Percentiles rank a stretch among this genome's conserved stretches.
These are phyloP conservation scores for Diaperis boleti DNA, from an alignment of 2,888 invertebrate species.

Conservation along the genomic window DNA sequence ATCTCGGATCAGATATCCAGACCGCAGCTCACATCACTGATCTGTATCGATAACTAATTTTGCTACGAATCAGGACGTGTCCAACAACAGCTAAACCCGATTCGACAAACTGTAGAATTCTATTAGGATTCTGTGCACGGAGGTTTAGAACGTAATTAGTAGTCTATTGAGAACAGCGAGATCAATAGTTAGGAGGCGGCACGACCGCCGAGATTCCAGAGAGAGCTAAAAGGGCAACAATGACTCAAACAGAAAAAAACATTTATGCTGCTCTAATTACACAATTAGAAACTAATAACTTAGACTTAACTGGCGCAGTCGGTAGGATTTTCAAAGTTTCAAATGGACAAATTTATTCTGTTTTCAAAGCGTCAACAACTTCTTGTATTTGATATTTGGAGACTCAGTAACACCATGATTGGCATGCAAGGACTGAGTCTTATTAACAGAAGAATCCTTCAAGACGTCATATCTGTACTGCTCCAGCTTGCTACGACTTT, in stretches of 20 bases:
- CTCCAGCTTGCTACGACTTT: conserved; percentile 4
- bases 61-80: conserved; percentile 11
- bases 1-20: not conserved
- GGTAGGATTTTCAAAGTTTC: no score
- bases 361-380: conserved; percentile 14
- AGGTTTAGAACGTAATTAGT: conserved; percentile 6
- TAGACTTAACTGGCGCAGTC: no score
- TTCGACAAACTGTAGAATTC: conserved; percentile 6
- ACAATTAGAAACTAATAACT: no score
- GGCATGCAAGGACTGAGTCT: not conserved
- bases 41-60: conserved; percentile 14
- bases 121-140: conserved; percentile 6
- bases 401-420: conserved; percentile 1
- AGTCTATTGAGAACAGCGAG: not conserved
- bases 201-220: no score
- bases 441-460: not conserved
- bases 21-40: conserved; percentile 3
- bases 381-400: conserved; percentile 17
- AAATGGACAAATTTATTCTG: not conserved
- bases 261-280: no score
- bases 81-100: conserved; percentile 4
- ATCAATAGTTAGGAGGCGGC: not conserved
- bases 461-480: conserved; percentile 10
- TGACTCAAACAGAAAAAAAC: no score
- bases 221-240: no score